Percentiles rank a stretch among this genome's conserved stretches.
Conservation (phyloP, 2,888 invertebrate genomes). For the Scelioninae gen. 2 region DNA sequence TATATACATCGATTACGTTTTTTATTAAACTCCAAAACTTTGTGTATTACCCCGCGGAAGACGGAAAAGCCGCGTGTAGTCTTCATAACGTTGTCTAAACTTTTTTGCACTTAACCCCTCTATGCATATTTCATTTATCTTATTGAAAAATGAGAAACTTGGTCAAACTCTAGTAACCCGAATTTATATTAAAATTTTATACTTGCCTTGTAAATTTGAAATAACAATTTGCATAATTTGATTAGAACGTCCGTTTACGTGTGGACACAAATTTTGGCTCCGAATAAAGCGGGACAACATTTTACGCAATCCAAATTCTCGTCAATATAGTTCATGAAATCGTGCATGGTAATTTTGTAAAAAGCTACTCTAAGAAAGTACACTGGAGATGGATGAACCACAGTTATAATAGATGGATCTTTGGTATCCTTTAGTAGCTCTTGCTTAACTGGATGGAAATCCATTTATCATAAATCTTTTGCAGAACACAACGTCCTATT, state of each 20-base stretch:
- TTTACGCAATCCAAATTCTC: constrained; percentile 8
- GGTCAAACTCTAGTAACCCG: constrained; percentile 40
- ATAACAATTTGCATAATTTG: constrained; percentile 35
- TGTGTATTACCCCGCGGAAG: constrained; percentile 19
- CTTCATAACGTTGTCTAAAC: constrained; percentile 41
- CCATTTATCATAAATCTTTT: constrained; percentile 52
- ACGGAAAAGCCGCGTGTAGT: constrained; percentile 14
- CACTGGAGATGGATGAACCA: constrained; percentile 44
- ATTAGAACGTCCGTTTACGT: constrained; percentile 2
- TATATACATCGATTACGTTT: constrained; percentile 19
- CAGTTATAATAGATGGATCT: constrained; percentile 50
- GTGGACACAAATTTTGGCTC: constrained; percentile 1
- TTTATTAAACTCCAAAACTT: constrained; percentile 41
- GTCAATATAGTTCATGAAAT: too few relatives aligned
- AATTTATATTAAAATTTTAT: constrained; percentile 49
- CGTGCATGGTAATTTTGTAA: constrained; percentile 41
- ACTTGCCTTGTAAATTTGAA: constrained; percentile 21
- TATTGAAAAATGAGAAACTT: constrained; percentile 50
- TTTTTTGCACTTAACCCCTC: constrained; percentile 40
- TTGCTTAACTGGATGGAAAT: constrained; percentile 45
- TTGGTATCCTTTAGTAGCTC: constrained; percentile 44
- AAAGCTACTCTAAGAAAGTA: constrained; percentile 46
- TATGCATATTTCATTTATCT: constrained; percentile 50
- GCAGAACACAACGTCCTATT: constrained; percentile 32
- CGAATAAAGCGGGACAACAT: constrained; percentile 10